Percentiles rank a stretch among this genome's conserved stretches.
These are phyloP conservation scores for Lasiurus borealis DNA, from an alignment of 2,113 vertebrate genomes.

Conservation along the genomic window DNA sequence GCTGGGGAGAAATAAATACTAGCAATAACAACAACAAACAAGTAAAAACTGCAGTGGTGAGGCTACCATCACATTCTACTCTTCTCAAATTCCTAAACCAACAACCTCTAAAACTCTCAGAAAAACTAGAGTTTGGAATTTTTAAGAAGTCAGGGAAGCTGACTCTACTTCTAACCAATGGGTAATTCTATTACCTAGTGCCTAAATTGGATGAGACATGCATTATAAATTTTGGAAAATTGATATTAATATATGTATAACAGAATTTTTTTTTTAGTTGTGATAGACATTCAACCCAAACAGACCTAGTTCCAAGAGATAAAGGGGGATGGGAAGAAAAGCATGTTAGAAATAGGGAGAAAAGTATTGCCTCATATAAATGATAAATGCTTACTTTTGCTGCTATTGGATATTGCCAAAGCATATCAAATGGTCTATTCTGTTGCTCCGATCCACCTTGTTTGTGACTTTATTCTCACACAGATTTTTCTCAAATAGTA, in stretches of 20 bases:
- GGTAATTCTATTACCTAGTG: neutral
- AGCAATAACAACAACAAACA: neutral
- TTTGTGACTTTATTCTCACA: constrained; percentile 16
- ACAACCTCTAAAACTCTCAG: neutral
- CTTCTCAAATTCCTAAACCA: neutral
- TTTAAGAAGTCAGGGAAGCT: neutral
- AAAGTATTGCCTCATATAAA: neutral
- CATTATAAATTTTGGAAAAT: neutral
- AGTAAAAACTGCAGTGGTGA: neutral
- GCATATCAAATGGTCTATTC: neutral
- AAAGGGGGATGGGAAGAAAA: fast-evolving
- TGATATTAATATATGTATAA: neutral
- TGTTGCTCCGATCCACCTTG: neutral
- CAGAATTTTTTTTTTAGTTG: neutral
- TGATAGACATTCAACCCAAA: neutral
- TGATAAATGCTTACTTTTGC: neutral
- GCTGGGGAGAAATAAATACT: neutral
- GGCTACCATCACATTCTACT: neutral
- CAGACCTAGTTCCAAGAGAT: neutral
- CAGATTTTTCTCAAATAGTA: neutral
- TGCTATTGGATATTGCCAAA: neutral
- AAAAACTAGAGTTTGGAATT: neutral
- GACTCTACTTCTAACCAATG: neutral
- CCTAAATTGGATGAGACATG: neutral
- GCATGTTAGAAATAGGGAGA: neutral